Evolutionary conservation across 2,797 vertebrate species (phyloP), one percentile per base, ranked within the genome.

Genomic region (Typhlichthys subterraneus): DNA sequence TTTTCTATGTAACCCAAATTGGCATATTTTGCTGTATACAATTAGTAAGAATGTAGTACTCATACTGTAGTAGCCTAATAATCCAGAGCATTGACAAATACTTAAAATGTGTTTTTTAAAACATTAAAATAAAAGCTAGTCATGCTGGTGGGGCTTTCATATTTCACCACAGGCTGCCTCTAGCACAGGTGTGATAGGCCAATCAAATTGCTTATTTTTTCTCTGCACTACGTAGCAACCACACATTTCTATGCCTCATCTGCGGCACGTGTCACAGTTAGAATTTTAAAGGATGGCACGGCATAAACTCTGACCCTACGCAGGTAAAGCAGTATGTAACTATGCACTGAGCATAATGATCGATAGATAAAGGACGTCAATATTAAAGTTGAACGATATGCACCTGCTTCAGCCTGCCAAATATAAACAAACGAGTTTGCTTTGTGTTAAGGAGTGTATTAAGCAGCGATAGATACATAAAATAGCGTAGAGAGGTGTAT

Each of bases 391-490:
- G 64, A 73, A 69, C 38, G 8, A 7, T 42, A 42, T 42, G 38
- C 9, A 9, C 38, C 53, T 54, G 31, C 53, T 33, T 54, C 13
- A 23, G 31, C 5, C 19, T 31, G 4, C 53, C 53, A 29, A 13
- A 13, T 29, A 29, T 29, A 29, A 2, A 29, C 29, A 1, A 54
- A 52, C 6, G 33, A 31, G 23, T n/a, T 23, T 31, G 53, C 53
- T 31, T 33, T 31, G 3, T 6, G 53, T 31, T 54, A 29, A 58
- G 63, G 49, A 69, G 57, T 57, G 53, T 65, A 75, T 78, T 72
- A 79, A 79, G 63, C 59, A 62, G 56, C 73, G 66, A 67, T 79
- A 73, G 72, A 83, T 77, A 68, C 79, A 85, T 69, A 66, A 45
- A 59, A 57, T 14, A 59, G 57, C 46, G 52, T 61, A 59, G 47